These are phyloP conservation scores for Tupaia chinensis DNA, from an alignment of 2,113 vertebrate species.

Conservation along the genomic window DNA sequence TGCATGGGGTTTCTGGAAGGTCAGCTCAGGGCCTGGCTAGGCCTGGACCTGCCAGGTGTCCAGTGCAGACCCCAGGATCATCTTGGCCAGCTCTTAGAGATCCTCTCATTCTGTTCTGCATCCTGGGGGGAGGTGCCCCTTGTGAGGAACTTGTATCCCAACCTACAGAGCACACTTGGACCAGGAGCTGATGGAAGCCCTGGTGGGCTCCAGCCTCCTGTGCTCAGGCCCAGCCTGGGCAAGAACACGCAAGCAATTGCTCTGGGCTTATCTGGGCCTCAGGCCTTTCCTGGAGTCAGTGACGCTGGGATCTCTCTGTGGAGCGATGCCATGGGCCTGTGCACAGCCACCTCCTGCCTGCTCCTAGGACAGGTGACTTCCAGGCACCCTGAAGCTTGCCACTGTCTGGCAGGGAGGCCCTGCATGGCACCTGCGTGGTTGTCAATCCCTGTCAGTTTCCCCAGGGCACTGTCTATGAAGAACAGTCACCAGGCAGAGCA, in stretches of 20 bases:
- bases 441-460: rapidly evolving
- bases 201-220: not conserved
- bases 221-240: not conserved
- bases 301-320: not conserved
- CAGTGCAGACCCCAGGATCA: rapidly evolving
- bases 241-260: not conserved
- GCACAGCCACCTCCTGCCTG: not conserved
- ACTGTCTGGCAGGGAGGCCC: rapidly evolving
- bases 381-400: not conserved
- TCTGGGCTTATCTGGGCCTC: not conserved
- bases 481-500: not conserved
- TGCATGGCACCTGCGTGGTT: not conserved
- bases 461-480: rapidly evolving
- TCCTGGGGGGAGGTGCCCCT: no score
- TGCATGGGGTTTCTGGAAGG: not conserved
- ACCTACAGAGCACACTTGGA: not conserved
- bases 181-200: not conserved
- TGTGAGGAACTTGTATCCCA: not conserved
- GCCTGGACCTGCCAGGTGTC: not conserved
- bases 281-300: not conserved
- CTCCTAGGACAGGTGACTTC: not conserved
- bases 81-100: rapidly evolving
- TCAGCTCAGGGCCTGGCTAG: not conserved
- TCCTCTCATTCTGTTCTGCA: rapidly evolving
- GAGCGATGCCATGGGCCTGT: rapidly evolving